Conservation (phyloP, 2,113 vertebrate species). For the Hyla sarda region DNA sequence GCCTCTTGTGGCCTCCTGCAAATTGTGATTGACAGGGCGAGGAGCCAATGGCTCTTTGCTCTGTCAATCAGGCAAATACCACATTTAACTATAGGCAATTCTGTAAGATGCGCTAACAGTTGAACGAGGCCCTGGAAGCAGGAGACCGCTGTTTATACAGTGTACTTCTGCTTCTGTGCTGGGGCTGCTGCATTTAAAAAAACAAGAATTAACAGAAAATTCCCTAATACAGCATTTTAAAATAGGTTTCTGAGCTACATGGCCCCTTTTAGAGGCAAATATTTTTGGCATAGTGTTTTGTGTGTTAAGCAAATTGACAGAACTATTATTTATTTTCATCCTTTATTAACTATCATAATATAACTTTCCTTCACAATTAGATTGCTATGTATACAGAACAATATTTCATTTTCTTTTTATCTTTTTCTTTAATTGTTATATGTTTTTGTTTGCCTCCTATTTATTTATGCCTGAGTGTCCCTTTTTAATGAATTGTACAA, state of each 20-base stretch:
- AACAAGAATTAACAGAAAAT: too few relatives aligned
- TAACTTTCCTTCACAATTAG: neutral
- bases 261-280: neutral
- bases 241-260: neutral
- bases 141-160: too few relatives aligned
- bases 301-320: neutral
- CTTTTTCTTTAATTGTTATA: neutral
- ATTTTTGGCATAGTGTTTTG: neutral
- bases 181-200: too few relatives aligned
- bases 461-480: slow-evolving; percentile 8
- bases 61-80: too few relatives aligned
- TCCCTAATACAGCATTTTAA: neutral
- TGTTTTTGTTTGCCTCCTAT: slow-evolving; percentile 9
- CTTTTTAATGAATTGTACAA: slow-evolving; percentile 20
- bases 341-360: neutral
- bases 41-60: too few relatives aligned
- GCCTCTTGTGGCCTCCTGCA: too few relatives aligned
- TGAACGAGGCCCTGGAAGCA: too few relatives aligned
- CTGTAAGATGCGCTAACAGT: too few relatives aligned
- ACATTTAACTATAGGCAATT: too few relatives aligned
- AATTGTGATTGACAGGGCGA: too few relatives aligned
- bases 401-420: neutral
- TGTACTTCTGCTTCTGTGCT: too few relatives aligned
- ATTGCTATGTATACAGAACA: neutral
- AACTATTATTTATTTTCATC: neutral